Percentiles rank a stretch among this genome's conserved stretches.
phyloP scores from a whole-genome alignment of 2,113 vertebrate genomes.

The Rhinoptilus africanus region DNA sequence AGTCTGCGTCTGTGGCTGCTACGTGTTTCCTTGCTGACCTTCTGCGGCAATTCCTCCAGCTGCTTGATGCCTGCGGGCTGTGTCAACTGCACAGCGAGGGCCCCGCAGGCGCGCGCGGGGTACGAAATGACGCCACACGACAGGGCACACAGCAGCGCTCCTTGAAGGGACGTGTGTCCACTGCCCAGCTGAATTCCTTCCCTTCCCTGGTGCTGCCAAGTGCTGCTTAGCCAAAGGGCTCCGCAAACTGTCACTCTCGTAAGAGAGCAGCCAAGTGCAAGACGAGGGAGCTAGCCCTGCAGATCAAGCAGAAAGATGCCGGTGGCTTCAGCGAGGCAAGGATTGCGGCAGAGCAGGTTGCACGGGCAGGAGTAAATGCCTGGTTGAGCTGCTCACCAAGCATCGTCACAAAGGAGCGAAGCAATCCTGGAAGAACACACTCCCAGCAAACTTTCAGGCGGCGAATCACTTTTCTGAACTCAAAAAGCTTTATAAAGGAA shows the following conservation, averaged over 20 bases:
- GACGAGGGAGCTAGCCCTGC: not conserved
- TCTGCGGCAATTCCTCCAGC: not conserved
- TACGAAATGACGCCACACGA: fast-evolving
- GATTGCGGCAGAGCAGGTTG: not conserved
- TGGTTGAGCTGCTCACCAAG: not conserved
- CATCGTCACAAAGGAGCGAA: fast-evolving
- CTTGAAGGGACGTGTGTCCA: fast-evolving
- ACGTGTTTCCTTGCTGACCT: not conserved
- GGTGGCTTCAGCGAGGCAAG: not conserved
- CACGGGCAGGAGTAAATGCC: not conserved
- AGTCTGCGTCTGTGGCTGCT: not conserved
- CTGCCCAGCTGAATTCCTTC: fast-evolving
- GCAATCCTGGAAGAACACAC: not conserved
- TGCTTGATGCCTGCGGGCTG: not conserved
- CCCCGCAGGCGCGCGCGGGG: fast-evolving
- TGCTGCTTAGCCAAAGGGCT: not conserved
- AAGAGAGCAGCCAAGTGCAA: not conserved
- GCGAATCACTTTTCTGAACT: not conserved
- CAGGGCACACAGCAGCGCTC: not conserved
- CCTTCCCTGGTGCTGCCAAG: not conserved
- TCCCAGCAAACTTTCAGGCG: not conserved
- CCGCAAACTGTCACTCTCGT: fast-evolving
- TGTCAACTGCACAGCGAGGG: not conserved
- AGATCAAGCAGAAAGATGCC: not conserved
- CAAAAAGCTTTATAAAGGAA: not conserved